Conservation (phyloP, 2,888 invertebrate species). For the Drosophila dives region DNA sequence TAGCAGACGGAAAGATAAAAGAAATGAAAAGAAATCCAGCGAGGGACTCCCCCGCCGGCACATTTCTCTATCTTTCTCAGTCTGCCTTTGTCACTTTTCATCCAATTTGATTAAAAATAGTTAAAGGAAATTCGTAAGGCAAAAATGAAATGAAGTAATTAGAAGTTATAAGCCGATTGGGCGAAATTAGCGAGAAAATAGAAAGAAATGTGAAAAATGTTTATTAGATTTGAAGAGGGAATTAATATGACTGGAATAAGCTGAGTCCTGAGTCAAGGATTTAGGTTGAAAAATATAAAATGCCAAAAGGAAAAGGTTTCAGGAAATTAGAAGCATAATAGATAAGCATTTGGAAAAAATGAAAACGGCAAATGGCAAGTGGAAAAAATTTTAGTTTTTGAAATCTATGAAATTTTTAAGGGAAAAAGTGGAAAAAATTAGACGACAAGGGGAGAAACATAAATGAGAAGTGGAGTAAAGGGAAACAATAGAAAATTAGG, state of each 20-base stretch:
- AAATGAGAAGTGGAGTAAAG: not conserved
- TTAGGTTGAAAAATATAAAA: not conserved
- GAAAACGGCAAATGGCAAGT: not conserved
- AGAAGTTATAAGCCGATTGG: slow-evolving; percentile 25
- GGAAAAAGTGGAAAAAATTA: not conserved
- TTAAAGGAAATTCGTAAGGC: not conserved
- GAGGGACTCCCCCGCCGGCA: not conserved
- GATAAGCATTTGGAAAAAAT: not conserved
- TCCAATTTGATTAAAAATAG: not conserved
- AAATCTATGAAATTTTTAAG: not conserved
- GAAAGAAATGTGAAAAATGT: not conserved
- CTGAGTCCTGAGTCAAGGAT: not conserved
- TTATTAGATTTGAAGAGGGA: not conserved
- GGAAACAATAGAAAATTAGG: not conserved
- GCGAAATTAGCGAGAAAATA: slow-evolving; percentile 10
- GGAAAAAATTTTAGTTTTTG: not conserved
- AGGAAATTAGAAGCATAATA: not conserved
- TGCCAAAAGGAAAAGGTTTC: not conserved
- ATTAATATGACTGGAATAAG: not conserved
- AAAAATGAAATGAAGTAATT: slow-evolving; percentile 13
- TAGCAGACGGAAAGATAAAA: not conserved
- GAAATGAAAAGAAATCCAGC: not conserved
- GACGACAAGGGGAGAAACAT: not conserved
- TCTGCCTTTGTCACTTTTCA: not conserved
- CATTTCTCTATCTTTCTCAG: too few relatives aligned